Conservation (phyloP, 1,140 invertebrate genomes). For the Drosophila hydei region DNA sequence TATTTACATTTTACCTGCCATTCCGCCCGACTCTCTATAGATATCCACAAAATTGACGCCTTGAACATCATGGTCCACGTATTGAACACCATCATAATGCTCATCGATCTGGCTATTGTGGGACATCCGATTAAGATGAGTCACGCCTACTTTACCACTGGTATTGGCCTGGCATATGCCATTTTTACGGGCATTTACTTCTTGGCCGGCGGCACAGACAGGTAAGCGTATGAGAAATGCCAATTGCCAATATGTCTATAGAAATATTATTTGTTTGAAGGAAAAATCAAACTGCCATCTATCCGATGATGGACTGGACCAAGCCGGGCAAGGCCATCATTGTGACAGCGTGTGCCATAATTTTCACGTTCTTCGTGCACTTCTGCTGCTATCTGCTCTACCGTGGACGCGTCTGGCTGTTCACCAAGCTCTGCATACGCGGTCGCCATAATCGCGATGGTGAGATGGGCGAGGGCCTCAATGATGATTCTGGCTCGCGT, state of each 20-base stretch:
- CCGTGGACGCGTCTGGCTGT: conserved; percentile 80
- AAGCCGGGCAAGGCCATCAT: conserved; percentile 85
- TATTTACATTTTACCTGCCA: neutral
- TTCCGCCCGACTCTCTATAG: conserved; percentile 20
- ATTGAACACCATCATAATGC: conserved; percentile 87
- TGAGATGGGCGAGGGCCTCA: conserved; percentile 76
- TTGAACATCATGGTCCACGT: conserved; percentile 88
- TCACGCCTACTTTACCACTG: conserved; percentile 87
- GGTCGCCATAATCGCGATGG: conserved; percentile 76
- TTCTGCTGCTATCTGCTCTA: conserved; percentile 83
- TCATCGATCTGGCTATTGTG: conserved; percentile 87
- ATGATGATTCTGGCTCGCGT: conserved; percentile 73
- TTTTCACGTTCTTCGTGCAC: conserved; percentile 85
- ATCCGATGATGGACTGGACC: conserved; percentile 87
- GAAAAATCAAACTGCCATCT: conserved; percentile 85
- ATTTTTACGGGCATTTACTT: conserved; percentile 88
- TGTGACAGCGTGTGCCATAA: conserved; percentile 85
- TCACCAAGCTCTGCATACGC: conserved; percentile 81
- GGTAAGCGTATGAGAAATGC: conserved; percentile 55
- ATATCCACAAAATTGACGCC: conserved; percentile 84
- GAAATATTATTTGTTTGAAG: conserved; percentile 53
- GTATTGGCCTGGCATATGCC: conserved; percentile 86
- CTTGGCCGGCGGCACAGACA: conserved; percentile 87
- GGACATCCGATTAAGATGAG: conserved; percentile 87
- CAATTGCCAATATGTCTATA: neutral